A percentile compares a stretch with the other conserved stretches of the same genome.
Conservation (phyloP, 2,113 vertebrate genomes). For the Strix aluco region DNA sequence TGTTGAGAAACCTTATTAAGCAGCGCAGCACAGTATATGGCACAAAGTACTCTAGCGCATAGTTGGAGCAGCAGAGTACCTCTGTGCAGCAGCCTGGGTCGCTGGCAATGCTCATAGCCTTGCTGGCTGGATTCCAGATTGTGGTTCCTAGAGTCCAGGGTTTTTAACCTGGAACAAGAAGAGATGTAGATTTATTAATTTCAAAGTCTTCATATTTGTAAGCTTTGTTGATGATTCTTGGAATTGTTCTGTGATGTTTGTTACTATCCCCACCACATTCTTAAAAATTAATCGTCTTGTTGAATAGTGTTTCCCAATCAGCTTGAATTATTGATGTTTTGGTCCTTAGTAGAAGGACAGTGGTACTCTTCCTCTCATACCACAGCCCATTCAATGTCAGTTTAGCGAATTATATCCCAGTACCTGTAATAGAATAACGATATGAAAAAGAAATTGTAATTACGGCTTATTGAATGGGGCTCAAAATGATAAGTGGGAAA, state of each 20-base stretch:
- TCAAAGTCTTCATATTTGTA: neutral
- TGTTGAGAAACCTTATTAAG: neutral
- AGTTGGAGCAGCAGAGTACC: neutral
- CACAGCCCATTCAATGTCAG: constrained; percentile 44
- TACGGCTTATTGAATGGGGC: neutral
- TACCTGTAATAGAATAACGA: neutral
- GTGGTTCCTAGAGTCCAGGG: neutral
- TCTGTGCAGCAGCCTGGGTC: accelerated
- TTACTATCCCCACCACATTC: constrained; percentile 55
- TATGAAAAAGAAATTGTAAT: neutral
- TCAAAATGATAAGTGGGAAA: neutral
- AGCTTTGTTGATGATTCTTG: neutral
- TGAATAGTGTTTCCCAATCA: constrained; percentile 82
- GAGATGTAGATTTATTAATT: neutral
- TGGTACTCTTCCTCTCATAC: constrained; percentile 58
- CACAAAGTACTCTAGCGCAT: neutral
- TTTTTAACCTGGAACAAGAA: neutral
- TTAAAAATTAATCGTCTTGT: constrained; percentile 84
- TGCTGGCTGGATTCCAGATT: neutral
- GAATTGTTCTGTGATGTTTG: constrained; percentile 65
- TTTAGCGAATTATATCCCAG: constrained; percentile 10
- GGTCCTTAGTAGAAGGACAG: constrained; percentile 72
- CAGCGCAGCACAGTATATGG: neutral
- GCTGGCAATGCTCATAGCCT: accelerated
- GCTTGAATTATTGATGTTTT: constrained; percentile 81